Evolutionary conservation across 2,888 invertebrate species (phyloP), one percentile per base, ranked within the genome.

Genomic region (Eristalinus sepulchralis): DNA sequence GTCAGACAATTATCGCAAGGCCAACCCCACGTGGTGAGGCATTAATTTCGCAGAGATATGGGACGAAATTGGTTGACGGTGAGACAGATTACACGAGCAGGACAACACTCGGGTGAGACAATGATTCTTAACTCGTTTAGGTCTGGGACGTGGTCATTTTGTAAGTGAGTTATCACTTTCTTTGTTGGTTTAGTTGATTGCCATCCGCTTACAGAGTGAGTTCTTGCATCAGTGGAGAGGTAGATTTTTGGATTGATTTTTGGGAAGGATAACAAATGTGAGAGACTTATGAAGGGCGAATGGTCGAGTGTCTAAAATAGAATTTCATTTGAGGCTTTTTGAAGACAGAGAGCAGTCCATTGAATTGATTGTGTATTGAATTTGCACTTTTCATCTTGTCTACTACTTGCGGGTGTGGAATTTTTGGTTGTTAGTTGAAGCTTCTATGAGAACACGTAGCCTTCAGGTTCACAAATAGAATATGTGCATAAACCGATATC

Each of bases 1-100:
- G 80, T 84, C 84, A 84, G 66, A 62, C 66, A 67, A 76, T 84
- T 76, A 81, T 71, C 81, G 47, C 76, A 75, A 76, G 70, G 76
- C 33, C 81, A 76, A 47, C 17, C 47, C 8, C 47, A 20, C 33
- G 39, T 47, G 76, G 76, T 62, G 84, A 81, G 60, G 60, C 66
- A 71, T 84, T 75, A 75, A 83, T 80, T 75, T 36, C 57, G 24
- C 64, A 66, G 60, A 83, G n/a, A 78, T 78, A 67, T 63, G 57
- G 31, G 53, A 66, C 13, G 20, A 70, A 84, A 81, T 76, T 76
- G 70, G 10, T 67, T 81, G 53, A 70, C 31, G 55, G 59, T 24
- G 36, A 71, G 59, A 71, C 22, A 73, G 73, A 80, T 84, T 84
- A 84, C 83, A 84, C 66, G 75, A 33, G 59, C n/a, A 59, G 59